phyloP scores from a whole-genome alignment of 2,113 vertebrate genomes.

The Chauna torquata region DNA sequence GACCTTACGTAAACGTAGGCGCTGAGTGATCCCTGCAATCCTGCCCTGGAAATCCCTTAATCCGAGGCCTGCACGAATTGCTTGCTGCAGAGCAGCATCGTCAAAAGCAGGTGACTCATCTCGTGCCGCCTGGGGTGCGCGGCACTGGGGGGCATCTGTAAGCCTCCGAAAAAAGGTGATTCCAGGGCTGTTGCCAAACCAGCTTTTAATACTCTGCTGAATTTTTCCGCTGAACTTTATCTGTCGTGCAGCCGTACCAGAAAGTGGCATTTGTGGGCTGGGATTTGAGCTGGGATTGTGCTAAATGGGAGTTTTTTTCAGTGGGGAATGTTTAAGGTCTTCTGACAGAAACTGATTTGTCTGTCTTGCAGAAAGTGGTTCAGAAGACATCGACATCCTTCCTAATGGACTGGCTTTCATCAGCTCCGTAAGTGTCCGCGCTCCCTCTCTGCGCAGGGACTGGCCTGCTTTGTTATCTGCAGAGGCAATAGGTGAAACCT shows the following conservation, averaged over 20 bases:
- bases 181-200: neutral
- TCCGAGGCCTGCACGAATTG: rapidly evolving
- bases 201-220: rapidly evolving
- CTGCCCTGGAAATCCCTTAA: neutral
- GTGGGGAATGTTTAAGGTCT: neutral
- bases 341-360: neutral
- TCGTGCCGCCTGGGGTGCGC: rapidly evolving
- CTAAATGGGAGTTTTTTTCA: neutral
- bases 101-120: neutral
- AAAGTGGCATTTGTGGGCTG: neutral
- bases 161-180: neutral
- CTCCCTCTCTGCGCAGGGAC: rapidly evolving
- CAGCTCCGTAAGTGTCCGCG: conserved; percentile 75
- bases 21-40: neutral
- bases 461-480: neutral
- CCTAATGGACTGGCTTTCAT: conserved; percentile 82
- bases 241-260: rapidly evolving
- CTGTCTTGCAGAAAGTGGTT: conserved; percentile 75
- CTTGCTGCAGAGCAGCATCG: neutral
- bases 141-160: neutral
- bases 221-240: neutral
- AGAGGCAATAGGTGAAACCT: neutral
- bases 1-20: neutral
- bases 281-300: neutral
- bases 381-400: conserved; percentile 83